Base-by-base conservation (phyloP, 2,797 vertebrate genomes). In the Babyrousa celebensis region DNA sequence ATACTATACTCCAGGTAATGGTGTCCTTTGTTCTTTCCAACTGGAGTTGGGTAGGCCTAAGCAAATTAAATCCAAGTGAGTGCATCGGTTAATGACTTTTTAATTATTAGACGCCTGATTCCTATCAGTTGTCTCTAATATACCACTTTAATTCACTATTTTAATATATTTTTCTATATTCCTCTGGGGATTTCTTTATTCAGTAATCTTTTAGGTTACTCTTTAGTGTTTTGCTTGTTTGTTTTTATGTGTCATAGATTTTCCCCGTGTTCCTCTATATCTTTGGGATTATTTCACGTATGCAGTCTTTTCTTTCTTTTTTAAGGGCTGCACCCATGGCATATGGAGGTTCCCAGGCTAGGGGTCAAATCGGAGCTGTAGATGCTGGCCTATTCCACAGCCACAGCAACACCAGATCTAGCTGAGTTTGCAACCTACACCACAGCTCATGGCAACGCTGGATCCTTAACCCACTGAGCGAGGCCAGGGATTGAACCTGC, bases 11-110 rank as follows among this genome's bases (percentile, higher is more conserved):
- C 56, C 48, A 93, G 89, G 60, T 86, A 95, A 92, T 60, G 60
- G 58, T 43, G 56, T 89, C 70, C 93, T 96, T 94, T 96, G 92
- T 96, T 96, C 90, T 95, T 95, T 92, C 86, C 60, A n/a, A 16
- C 58, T 89, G 78, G 48, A 95, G 89, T 78, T 75, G 74, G 67
- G 67, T 88, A 77, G 70, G 29, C 52, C 52, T 58, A 92, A 92
- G 40, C 79, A 95, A 95, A 95, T 88, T 77, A 82, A 96, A 92
- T 78, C 52, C n/a, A 83, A 89, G 82, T 43, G 89, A 92, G 63
- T 48, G 65, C 43, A 56, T 52, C 40, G 75, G 92, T 89, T 92
- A 89, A 91, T 83, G 86, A 72, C 68, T 95, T 97, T 83, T 96
- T 93, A 93, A 96, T 91, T 95, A 48, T 86, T 63, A 85, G 77